These are phyloP conservation scores for Falco columbarius DNA, from an alignment of 2,797 vertebrate species.

Conservation along the genomic window DNA sequence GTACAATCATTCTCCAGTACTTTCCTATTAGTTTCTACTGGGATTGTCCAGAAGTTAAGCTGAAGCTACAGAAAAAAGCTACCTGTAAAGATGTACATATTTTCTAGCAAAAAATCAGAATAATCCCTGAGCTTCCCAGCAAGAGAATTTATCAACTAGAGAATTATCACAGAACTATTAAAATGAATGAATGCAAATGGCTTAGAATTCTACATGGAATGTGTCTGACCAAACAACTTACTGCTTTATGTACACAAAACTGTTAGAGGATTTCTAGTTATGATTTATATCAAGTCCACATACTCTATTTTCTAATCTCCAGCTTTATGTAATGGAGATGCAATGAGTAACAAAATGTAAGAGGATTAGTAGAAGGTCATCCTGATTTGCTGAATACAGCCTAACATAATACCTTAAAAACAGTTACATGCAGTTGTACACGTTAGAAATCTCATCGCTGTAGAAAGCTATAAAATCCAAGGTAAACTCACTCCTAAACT, in stretches of 20 bases:
- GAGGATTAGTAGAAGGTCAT: conserved; percentile 60
- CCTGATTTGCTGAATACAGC: conserved; percentile 7
- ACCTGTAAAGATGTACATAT: not conserved
- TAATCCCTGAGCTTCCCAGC: not conserved
- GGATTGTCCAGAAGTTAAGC: not conserved
- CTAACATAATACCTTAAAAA: not conserved
- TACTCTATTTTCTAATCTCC: conserved; percentile 41
- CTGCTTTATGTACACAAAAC: not conserved
- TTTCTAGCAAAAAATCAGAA: not conserved
- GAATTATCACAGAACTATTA: not conserved
- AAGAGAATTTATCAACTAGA: not conserved
- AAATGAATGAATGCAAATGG: not conserved
- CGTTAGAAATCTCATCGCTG: not conserved
- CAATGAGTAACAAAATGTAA: conserved; percentile 36
- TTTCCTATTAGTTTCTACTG: not conserved
- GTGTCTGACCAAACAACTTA: conserved; percentile 1
- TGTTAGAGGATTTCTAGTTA: conserved; percentile 12
- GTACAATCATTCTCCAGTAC: not conserved
- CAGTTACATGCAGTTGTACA: not conserved
- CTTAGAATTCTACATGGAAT: not conserved
- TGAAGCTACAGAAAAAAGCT: not conserved
- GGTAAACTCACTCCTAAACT: not conserved
- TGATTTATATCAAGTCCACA: conserved; percentile 40
- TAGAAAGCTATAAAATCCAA: not conserved
- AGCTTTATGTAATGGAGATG: conserved; percentile 53